Conservation (phyloP, 2,888 invertebrate species). For the Dendrolimus pini region DNA sequence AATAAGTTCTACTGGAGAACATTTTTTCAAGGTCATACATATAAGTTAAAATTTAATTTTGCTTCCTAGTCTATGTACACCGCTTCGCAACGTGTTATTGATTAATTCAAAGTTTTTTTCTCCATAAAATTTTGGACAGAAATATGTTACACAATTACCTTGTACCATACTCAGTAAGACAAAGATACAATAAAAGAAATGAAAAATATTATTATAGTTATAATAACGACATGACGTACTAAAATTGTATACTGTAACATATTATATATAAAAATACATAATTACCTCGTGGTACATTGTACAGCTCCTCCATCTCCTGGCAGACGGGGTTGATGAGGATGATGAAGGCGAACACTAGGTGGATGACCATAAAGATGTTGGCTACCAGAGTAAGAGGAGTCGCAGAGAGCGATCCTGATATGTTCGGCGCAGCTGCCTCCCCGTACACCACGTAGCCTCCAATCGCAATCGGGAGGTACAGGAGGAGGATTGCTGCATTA, state of each 20-base stretch:
- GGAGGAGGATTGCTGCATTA: constrained; percentile 65
- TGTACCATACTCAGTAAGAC: no score
- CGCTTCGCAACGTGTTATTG: no score
- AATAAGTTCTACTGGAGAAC: no score
- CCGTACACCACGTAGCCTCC: constrained; percentile 81
- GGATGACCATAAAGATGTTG: constrained; percentile 79
- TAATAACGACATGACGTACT: no score
- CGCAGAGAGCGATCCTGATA: constrained; percentile 71
- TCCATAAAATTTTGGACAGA: not conserved
- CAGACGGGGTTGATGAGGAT: constrained; percentile 84
- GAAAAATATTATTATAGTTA: no score
- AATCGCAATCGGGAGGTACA: constrained; percentile 78
- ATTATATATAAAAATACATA: no score
- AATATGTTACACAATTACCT: no score
- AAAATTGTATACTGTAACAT: no score
- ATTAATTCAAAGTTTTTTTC: not conserved
- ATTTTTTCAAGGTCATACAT: no score
- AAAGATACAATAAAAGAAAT: no score
- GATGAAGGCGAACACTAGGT: constrained; percentile 80
- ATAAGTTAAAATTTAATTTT: no score
- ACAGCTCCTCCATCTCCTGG: constrained; percentile 81
- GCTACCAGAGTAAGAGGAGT: constrained; percentile 74
- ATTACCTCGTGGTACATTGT: constrained; percentile 78
- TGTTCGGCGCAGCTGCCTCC: constrained; percentile 75
- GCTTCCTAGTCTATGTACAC: no score